Evolutionary conservation across 2,797 vertebrate genomes (phyloP).

Genomic region (Platyrinchus mystaceus): DNA sequence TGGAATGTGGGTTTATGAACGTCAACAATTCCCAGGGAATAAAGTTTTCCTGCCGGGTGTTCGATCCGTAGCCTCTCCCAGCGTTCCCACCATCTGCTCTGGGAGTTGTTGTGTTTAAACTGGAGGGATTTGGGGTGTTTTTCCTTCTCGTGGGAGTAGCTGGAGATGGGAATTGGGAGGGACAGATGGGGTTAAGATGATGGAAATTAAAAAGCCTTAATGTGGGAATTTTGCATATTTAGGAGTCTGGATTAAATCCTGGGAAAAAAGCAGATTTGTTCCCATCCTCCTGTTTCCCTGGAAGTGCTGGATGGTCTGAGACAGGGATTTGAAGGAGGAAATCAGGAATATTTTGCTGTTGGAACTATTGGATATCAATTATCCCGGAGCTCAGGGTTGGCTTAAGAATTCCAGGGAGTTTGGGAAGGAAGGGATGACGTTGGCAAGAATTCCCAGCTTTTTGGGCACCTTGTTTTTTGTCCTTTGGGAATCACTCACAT

Average conservation of each 20-base stretch:
- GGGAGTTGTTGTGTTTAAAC: background rate
- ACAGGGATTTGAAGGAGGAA: background rate
- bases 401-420: background rate
- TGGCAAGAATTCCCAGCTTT: background rate
- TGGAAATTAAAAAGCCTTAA: background rate
- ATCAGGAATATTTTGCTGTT: background rate
- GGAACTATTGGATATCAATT: background rate
- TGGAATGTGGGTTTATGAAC: background rate
- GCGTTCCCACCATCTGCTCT: background rate
- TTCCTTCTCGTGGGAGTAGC: background rate
- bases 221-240: background rate
- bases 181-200: conserved; percentile 10
- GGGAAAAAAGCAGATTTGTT: background rate
- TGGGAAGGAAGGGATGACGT: background rate
- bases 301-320: background rate
- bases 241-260: background rate
- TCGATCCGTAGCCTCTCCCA: background rate
- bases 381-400: background rate
- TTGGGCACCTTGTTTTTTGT: too few species aligned
- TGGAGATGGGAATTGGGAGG: background rate
- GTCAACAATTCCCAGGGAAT: background rate
- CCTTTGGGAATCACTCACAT: background rate
- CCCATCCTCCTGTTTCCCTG: background rate
- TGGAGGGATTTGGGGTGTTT: background rate
- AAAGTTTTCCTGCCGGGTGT: background rate